Evolutionary conservation across 1,140 invertebrate species (phyloP).

Genomic region (Drosophila albomicans): DNA sequence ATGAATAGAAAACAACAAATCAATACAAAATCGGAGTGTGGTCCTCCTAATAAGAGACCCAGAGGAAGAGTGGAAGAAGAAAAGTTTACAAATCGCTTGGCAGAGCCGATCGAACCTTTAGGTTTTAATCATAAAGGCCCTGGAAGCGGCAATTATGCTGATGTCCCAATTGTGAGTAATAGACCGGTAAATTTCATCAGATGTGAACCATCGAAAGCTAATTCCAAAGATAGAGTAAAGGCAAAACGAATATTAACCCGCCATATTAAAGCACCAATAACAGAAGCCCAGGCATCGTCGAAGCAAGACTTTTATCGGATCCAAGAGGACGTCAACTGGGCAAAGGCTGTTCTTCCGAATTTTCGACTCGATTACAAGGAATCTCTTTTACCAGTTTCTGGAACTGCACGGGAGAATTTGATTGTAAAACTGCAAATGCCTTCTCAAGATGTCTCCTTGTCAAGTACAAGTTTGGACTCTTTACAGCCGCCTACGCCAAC

Average conservation of each 20-base stretch:
- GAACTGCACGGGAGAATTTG: background rate
- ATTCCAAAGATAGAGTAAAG: background rate
- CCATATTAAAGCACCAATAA: conserved; percentile 1
- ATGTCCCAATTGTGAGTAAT: background rate
- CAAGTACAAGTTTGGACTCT: background rate
- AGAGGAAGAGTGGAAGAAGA: background rate
- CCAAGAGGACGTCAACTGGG: conserved; percentile 29
- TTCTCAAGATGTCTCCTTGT: background rate
- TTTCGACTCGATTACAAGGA: background rate
- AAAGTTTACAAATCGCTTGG: background rate
- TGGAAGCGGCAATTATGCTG: background rate
- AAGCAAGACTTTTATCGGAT: conserved; percentile 8
- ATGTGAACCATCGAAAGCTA: conserved; percentile 5
- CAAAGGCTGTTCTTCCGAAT: conserved; percentile 13
- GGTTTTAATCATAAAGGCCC: background rate
- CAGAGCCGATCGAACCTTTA: background rate
- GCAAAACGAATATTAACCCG: conserved; percentile 20
- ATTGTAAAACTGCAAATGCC: conserved; percentile 12
- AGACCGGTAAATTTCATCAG: conserved; percentile 10
- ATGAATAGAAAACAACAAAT: conserved; percentile 24
- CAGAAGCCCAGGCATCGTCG: conserved; percentile 17
- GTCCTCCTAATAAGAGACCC: conserved; percentile 17
- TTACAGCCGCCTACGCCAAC: background rate
- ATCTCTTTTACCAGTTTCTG: background rate
- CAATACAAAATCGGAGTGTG: conserved; percentile 11